phyloP scores from a whole-genome alignment of 2,113 vertebrate species.

The Megaceryle maxima region DNA sequence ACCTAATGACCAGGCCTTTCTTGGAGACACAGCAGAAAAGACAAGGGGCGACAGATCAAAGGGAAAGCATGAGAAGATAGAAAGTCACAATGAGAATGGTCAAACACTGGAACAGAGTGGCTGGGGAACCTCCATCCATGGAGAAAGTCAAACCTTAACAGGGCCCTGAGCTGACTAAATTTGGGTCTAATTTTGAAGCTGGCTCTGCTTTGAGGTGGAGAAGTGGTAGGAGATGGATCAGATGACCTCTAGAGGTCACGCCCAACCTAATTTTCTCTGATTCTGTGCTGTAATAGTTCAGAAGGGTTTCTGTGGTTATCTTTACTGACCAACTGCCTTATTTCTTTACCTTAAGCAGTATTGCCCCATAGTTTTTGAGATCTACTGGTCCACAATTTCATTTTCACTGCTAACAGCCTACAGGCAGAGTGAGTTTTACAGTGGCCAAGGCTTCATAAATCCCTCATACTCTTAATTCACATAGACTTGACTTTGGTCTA shows the following conservation, averaged over 20 bases:
- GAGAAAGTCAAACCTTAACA: background rate
- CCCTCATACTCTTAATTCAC: background rate
- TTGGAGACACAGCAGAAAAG: background rate
- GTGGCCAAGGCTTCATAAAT: background rate
- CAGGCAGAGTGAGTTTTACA: background rate
- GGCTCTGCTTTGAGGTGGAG: background rate
- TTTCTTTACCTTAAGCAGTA: background rate
- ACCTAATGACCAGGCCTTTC: background rate
- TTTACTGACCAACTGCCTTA: background rate
- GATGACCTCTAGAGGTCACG: background rate
- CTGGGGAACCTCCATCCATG: background rate
- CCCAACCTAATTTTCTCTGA: background rate
- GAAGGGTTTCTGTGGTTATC: background rate
- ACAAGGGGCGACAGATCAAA: background rate
- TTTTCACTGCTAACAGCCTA: background rate
- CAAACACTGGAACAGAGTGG: background rate
- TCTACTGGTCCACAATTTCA: background rate
- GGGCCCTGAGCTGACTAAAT: background rate
- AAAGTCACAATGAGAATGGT: background rate
- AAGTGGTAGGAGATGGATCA: background rate
- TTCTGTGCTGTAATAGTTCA: background rate
- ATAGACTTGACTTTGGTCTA: background rate
- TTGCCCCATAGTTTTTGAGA: background rate
- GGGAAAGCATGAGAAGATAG: background rate
- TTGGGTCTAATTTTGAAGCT: background rate